These are phyloP conservation scores for Agelastica alni DNA, from an alignment of 2,888 invertebrate genomes.

Conservation along the genomic window DNA sequence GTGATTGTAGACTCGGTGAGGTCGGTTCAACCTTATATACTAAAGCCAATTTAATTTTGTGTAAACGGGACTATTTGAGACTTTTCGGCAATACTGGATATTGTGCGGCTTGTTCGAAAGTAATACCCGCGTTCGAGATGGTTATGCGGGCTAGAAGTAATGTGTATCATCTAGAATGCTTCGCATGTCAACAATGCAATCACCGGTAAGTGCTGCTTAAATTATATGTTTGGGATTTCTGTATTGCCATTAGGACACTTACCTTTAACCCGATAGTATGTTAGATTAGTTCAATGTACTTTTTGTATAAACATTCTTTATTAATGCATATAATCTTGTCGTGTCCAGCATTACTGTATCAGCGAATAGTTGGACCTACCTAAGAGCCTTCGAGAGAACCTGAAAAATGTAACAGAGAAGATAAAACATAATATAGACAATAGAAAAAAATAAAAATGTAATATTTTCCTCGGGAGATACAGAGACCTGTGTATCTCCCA, in stretches of 20 bases:
- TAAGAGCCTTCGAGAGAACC: background rate
- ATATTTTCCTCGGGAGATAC: no score
- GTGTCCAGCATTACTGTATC: no score
- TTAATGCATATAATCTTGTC: no score
- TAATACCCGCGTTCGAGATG: constrained; percentile 98
- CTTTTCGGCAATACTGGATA: constrained; percentile 95
- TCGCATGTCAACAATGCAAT: constrained; percentile 97
- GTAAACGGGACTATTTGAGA: constrained; percentile 94
- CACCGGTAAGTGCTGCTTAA: constrained; percentile 85
- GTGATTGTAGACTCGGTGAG: constrained; percentile 94
- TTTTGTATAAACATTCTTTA: no score
- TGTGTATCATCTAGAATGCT: constrained; percentile 97
- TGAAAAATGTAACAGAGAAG: background rate
- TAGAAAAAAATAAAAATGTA: no score
- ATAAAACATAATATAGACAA: background rate
- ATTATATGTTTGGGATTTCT: no score
- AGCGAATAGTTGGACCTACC: no score
- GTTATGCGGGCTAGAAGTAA: constrained; percentile 97
- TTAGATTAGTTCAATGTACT: background rate
- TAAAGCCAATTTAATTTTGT: constrained; percentile 92
- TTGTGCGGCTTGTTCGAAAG: constrained; percentile 96
- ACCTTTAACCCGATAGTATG: no score
- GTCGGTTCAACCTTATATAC: constrained; percentile 95
- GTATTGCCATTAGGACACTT: no score
- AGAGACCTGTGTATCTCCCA: no score